Percentiles rank a stretch among this genome's conserved stretches.
Conservation (phyloP, 2,888 invertebrate species). For the Caenorhabditis panamensis region DNA sequence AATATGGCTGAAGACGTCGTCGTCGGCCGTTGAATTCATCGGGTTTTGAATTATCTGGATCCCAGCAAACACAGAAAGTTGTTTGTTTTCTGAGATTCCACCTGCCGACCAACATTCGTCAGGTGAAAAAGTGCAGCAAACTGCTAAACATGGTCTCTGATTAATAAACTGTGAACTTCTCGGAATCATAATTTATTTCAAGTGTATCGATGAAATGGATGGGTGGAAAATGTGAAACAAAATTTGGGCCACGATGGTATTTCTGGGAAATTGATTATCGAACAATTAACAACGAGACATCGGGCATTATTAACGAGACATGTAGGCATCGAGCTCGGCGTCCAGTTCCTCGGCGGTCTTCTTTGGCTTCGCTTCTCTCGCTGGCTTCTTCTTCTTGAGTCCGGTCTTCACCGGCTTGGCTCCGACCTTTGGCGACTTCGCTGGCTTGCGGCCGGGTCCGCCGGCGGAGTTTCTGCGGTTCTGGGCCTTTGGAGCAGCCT, state of each 20-base stretch:
- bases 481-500: not conserved
- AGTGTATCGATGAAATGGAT: too few relatives aligned
- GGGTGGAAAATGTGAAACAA: not conserved
- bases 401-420: constrained; percentile 12
- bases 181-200: constrained; percentile 5
- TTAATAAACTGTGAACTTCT: too few relatives aligned
- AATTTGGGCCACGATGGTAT: not conserved
- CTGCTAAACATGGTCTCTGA: too few relatives aligned
- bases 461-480: constrained; percentile 11
- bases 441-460: not conserved
- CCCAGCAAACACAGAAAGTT: too few relatives aligned
- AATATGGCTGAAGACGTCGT: too few relatives aligned
- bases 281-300: not conserved
- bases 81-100: too few relatives aligned
- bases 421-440: constrained; percentile 13
- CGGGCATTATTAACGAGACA: constrained; percentile 26
- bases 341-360: constrained; percentile 63
- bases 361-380: constrained; percentile 36
- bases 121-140: too few relatives aligned
- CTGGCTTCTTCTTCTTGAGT: constrained; percentile 33
- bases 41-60: too few relatives aligned
- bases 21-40: too few relatives aligned
- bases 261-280: not conserved
- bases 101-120: too few relatives aligned
- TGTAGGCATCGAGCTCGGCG: constrained; percentile 66